These are phyloP conservation scores for Molossus alvarezi DNA, from an alignment of 2,797 vertebrate genomes.

Conservation along the genomic window DNA sequence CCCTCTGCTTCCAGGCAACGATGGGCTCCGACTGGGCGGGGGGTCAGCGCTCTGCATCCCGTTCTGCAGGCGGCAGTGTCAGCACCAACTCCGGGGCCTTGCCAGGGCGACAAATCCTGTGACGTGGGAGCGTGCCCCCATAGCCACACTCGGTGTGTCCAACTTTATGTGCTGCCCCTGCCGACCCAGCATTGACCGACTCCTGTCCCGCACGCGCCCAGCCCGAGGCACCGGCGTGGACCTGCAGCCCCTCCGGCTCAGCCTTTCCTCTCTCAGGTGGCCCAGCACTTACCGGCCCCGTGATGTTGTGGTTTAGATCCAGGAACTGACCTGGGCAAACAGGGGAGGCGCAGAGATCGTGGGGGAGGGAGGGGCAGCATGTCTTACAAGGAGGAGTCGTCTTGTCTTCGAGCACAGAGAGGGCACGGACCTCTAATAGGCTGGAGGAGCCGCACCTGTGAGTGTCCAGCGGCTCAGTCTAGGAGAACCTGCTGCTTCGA, in stretches of 20 bases:
- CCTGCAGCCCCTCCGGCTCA: neutral
- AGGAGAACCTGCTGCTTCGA: neutral
- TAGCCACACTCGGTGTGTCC: neutral
- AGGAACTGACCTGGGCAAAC: neutral
- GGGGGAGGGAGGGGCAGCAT: rapidly evolving
- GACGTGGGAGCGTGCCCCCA: neutral
- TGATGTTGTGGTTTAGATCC: neutral
- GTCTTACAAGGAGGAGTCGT: neutral
- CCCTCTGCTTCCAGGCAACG: neutral
- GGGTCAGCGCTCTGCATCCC: neutral
- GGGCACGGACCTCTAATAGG: neutral
- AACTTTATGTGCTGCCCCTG: neutral
- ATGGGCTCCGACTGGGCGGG: neutral
- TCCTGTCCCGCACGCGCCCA: too few species aligned
- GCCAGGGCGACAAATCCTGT: neutral
- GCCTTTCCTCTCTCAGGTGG: neutral
- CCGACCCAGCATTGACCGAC: neutral
- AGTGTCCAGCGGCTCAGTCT: neutral
- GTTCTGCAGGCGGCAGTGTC: neutral
- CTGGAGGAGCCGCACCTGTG: neutral
- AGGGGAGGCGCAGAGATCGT: neutral
- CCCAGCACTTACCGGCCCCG: neutral
- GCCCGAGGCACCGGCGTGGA: neutral
- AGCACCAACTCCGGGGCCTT: neutral
- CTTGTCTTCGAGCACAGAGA: neutral